Percentiles rank a stretch among this genome's conserved stretches.
phyloP scores from a whole-genome alignment of 2,888 invertebrate species.

The Acanthosepion pharaonis region DNA sequence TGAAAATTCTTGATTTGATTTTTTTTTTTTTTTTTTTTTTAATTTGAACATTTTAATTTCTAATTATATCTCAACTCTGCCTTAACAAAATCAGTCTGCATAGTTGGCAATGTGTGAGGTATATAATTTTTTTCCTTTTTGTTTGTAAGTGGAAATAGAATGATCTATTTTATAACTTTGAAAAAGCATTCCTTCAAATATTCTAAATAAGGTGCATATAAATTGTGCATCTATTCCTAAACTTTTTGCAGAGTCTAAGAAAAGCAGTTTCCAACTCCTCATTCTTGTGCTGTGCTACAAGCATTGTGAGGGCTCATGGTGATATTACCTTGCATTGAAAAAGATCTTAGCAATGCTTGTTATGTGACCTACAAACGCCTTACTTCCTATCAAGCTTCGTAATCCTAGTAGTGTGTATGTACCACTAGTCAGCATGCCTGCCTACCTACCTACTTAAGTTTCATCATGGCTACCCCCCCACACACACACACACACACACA shows the following conservation, averaged over 20 bases:
- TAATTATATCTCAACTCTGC: too few species aligned
- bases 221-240: background rate
- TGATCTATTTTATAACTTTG: too few species aligned
- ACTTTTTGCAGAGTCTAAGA: background rate
- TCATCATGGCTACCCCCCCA: background rate
- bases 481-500: background rate
- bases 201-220: too few species aligned
- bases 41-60: too few species aligned
- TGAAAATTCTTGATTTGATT: too few species aligned
- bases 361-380: constrained; percentile 21
- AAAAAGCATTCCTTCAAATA: too few species aligned
- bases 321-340: background rate
- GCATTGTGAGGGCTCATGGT: constrained; percentile 15
- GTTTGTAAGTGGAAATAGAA: too few species aligned
- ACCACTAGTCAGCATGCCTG: constrained; percentile 20
- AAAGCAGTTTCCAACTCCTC: background rate
- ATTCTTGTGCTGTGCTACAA: background rate
- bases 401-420: constrained; percentile 11
- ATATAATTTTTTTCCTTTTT: too few species aligned
- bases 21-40: too few species aligned
- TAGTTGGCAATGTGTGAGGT: too few species aligned
- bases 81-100: too few species aligned
- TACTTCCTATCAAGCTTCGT: background rate
- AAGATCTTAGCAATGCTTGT: constrained; percentile 21
- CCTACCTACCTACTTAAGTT: background rate